Evolutionary conservation across 1,140 invertebrate genomes (phyloP), one percentile per base, ranked within the genome.

Genomic region (Drosophila suzukii): DNA sequence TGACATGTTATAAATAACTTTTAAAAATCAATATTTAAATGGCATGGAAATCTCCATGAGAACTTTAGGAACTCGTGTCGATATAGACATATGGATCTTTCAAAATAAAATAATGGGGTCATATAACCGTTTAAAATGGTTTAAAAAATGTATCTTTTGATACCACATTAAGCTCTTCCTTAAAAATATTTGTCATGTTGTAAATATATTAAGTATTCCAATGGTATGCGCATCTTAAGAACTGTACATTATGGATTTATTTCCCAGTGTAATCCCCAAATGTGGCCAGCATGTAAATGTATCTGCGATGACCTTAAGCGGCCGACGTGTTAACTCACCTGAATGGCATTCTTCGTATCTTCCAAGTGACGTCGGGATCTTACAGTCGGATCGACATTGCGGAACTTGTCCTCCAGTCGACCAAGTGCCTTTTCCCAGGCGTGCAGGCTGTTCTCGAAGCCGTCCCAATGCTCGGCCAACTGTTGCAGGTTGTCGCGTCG

Each of bases 401-500:
- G 95, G 73, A 94, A 94, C 47, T 95, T 94, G 83, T 97, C 96
- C 67, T 96, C 95, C 20, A 95, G 93, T 20, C 93, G 93, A 75
- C 93, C 94, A 4, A 96, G 67, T 53, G 94, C 93, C 73, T 93
- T 94, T 82, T 95, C 96, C 90, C 94, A 95, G 49, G 93, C 93
- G 72, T 95, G 94, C 91, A 95, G 95, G 71, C 94, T 94, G 3
- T 93, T 93, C 92, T 97, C 96, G 78, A 96, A 96, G 59, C 95
- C 94, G 81, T 97, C 95, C 96, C 97, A 97, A 72, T 96, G 95
- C 65, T 94, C 94, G 2, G 96, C 95, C 56, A 97, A 91, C 47
- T 94, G 93, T 44, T 95, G 94, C 4, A 96, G 91, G 38, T 94
- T 93, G 59, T 96, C 93, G 57, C 94, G 93, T 56, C 95, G 93